Evolutionary conservation across 2,888 invertebrate genomes (phyloP).

Genomic region (Lepeophtheirus nordmannii): DNA sequence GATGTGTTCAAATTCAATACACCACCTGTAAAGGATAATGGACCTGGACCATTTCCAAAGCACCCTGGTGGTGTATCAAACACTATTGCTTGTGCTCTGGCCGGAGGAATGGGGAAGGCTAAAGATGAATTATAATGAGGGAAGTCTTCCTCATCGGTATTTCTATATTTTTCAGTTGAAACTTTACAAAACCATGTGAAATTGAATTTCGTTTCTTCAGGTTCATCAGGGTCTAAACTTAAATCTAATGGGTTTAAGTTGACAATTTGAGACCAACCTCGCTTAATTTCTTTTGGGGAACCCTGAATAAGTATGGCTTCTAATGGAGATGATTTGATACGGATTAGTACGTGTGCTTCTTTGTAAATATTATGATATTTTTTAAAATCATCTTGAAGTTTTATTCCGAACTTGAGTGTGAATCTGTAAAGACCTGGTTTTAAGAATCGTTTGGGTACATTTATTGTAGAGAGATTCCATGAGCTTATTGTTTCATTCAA

Average conservation of each 20-base stretch:
- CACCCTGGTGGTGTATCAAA: conserved; percentile 17
- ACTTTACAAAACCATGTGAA: conserved; percentile 23
- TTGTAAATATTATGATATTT: conserved; percentile 25
- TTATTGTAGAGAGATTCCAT: not conserved
- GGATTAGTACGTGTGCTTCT: conserved; percentile 29
- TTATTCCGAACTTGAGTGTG: conserved; percentile 32
- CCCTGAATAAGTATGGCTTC: conserved; percentile 32
- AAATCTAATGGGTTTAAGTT: conserved; percentile 31
- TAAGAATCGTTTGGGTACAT: conserved; percentile 31
- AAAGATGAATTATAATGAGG: not conserved
- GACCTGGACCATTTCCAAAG: conserved; percentile 19
- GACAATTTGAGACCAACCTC: conserved; percentile 30
- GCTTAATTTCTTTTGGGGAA: conserved; percentile 30
- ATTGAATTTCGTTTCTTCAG: conserved; percentile 28
- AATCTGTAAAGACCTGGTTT: conserved; percentile 33
- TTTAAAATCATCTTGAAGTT: conserved; percentile 25
- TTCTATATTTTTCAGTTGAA: conserved; percentile 9
- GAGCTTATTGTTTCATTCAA: conserved; percentile 11
- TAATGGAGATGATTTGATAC: conserved; percentile 32
- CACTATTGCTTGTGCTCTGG: not conserved
- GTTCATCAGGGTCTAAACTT: conserved; percentile 35
- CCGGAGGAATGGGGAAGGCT: conserved; percentile 1
- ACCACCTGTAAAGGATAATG: not conserved
- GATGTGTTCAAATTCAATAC: conserved; percentile 11
- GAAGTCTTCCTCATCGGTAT: not conserved